A percentile compares a stretch with the other conserved stretches of the same genome.
Conservation (phyloP, 2,888 invertebrate genomes). For the Chalcis sispes region DNA sequence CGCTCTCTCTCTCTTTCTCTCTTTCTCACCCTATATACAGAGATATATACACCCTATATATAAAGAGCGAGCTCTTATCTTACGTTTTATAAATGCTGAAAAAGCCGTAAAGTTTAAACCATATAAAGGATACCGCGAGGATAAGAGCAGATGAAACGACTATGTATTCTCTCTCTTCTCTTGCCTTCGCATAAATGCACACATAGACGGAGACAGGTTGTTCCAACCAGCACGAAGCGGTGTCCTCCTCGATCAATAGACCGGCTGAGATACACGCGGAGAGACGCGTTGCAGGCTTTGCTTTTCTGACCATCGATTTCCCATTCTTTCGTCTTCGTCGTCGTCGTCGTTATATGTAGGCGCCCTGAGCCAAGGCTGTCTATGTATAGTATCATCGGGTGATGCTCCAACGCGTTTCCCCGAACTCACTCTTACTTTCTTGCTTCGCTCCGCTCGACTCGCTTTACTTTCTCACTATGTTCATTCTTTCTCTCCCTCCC, state of each 20-base stretch:
- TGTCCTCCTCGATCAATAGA: constrained; percentile 31
- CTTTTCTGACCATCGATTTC: constrained; percentile 47
- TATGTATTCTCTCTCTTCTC: no score
- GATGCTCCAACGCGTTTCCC: neutral
- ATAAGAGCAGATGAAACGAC: no score
- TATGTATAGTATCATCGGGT: neutral
- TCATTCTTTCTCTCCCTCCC: neutral
- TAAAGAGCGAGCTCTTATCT: no score
- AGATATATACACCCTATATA: neutral
- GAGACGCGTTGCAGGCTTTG: neutral
- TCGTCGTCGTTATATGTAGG: no score
- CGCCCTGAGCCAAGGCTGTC: no score
- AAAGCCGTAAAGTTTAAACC: no score
- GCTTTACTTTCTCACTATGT: neutral
- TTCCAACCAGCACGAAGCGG: no score
- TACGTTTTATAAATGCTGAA: no score
- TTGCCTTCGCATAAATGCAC: neutral
- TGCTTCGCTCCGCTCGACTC: neutral
- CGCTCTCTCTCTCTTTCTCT: constrained; percentile 23
- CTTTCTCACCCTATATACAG: neutral
- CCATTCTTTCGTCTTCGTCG: constrained; percentile 1
- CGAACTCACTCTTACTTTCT: constrained; percentile 41
- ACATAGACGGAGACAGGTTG: neutral
- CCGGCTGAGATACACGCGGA: constrained; percentile 14
- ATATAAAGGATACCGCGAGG: neutral